Conservation (phyloP, 1,140 invertebrate genomes). For the Zaprionus capensis region DNA sequence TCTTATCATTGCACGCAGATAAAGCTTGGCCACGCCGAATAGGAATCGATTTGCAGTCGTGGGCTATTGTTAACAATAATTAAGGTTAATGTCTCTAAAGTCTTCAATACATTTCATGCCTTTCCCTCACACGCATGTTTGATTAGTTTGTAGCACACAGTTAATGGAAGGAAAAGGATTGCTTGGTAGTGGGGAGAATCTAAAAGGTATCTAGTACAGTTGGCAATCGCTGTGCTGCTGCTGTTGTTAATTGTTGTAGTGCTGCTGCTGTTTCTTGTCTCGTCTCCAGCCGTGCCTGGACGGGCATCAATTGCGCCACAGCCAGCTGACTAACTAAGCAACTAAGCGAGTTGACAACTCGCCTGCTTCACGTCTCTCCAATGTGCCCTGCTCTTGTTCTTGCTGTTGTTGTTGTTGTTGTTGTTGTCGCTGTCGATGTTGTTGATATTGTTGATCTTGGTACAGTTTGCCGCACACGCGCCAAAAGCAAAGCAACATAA, state of each 20-base stretch:
- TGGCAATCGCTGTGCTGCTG: slow-evolving; percentile 49
- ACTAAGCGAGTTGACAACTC: slow-evolving; percentile 1
- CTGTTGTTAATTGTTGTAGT: slow-evolving; percentile 16
- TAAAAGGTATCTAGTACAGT: slow-evolving; percentile 34
- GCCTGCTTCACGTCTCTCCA: background rate
- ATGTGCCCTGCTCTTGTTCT: slow-evolving; percentile 4
- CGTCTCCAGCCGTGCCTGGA: background rate
- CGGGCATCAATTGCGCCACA: background rate
- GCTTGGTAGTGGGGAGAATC: background rate
- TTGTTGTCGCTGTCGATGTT: slow-evolving; percentile 30
- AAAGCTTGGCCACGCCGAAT: no score
- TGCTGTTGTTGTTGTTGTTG: slow-evolving; percentile 22
- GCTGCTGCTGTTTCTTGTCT: background rate
- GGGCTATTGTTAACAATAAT: no score
- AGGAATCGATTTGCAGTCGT: no score
- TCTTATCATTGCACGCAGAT: no score
- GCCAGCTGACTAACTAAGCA: slow-evolving; percentile 1
- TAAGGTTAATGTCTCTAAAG: no score
- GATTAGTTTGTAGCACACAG: background rate
- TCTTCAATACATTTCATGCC: no score
- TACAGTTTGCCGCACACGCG: slow-evolving; percentile 72
- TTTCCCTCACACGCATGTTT: no score
- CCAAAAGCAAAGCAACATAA: slow-evolving; percentile 66
- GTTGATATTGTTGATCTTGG: slow-evolving; percentile 55
- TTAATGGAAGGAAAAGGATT: background rate